Evolutionary conservation across 1,140 invertebrate species (phyloP).

Genomic region (Aplysia californica): DNA sequence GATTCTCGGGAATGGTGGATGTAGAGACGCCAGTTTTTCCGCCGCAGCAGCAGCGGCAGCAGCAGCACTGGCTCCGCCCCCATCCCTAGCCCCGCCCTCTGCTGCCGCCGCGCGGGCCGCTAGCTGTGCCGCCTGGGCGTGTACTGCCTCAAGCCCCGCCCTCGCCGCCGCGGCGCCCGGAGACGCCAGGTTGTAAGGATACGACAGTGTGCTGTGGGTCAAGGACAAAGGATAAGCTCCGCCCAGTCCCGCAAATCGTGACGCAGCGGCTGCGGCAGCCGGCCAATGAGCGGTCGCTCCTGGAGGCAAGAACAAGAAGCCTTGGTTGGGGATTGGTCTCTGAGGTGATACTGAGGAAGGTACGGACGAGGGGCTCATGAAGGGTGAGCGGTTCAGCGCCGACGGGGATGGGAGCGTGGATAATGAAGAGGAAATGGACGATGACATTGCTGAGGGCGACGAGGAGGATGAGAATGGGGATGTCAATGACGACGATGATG

Average conservation of each 20-base stretch:
- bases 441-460: slow-evolving; percentile 14
- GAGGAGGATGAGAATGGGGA: slow-evolving; percentile 23
- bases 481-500: slow-evolving; percentile 28
- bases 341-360: not conserved
- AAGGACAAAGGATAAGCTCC: slow-evolving; percentile 45
- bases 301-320: slow-evolving; percentile 39
- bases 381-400: slow-evolving; percentile 11
- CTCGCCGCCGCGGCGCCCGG: slow-evolving; percentile 38
- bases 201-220: slow-evolving; percentile 51
- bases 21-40: not conserved
- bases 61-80: not conserved
- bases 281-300: slow-evolving; percentile 33
- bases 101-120: slow-evolving; percentile 29
- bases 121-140: slow-evolving; percentile 16
- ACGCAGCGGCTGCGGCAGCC: slow-evolving; percentile 31
- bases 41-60: too few species aligned
- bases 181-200: slow-evolving; percentile 51
- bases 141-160: slow-evolving; percentile 33
- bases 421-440: slow-evolving; percentile 12
- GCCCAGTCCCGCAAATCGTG: slow-evolving; percentile 31
- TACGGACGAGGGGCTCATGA: slow-evolving; percentile 6
- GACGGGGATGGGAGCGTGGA: slow-evolving; percentile 19
- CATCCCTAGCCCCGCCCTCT: slow-evolving; percentile 25
- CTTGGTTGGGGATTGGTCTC: slow-evolving; percentile 30
- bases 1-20: slow-evolving; percentile 1